Evolutionary conservation across 1,140 invertebrate species (phyloP), one percentile per base, ranked within the genome.

Genomic region (Sipha flava): DNA sequence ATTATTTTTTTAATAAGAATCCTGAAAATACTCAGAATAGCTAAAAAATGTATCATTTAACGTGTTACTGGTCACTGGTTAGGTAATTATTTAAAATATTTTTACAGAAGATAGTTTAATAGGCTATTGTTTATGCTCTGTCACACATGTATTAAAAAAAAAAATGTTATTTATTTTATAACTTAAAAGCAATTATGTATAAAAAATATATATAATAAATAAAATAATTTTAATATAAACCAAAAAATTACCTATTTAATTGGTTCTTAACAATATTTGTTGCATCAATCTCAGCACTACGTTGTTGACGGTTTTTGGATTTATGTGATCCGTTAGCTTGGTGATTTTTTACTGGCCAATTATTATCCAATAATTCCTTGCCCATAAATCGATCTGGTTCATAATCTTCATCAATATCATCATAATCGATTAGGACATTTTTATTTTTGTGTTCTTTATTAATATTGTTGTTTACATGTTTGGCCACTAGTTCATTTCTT

Each of bases 381-480:
- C 29, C 54, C 80, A 66, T 59, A 23, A 59, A 59, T 21, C 1
- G 23, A 45, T 68, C 45, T 3, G 26, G 16, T 14, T 49, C 47
- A 12, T 68, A 49, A 29, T 47, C 62, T 18, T 29, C 75, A 45
- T 62, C 57, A 5, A 45, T 0, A 12, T 73, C 80, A 21, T 75
- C 66, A 29, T 81, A 70, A 0, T 52, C 59, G 1, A 37, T 16
- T 0, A 37, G 26, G n/a, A 31, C 52, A 3, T 9, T 47, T 66
- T 80, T 72, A 4, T 70, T 68, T 21, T 79, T 75, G 37, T 81
- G 23, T 16, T 79, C 29, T 9, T 70, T 57, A 9, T 80, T 57
- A 68, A 80, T 49, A 26, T 72, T 64, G 37, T 73, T 70, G 7
- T 75, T 29, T 7, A 66, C 79, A 3, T 29, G 40, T 14, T 43